phyloP scores from a whole-genome alignment of 2,797 vertebrate genomes.

The Pterois miles region DNA sequence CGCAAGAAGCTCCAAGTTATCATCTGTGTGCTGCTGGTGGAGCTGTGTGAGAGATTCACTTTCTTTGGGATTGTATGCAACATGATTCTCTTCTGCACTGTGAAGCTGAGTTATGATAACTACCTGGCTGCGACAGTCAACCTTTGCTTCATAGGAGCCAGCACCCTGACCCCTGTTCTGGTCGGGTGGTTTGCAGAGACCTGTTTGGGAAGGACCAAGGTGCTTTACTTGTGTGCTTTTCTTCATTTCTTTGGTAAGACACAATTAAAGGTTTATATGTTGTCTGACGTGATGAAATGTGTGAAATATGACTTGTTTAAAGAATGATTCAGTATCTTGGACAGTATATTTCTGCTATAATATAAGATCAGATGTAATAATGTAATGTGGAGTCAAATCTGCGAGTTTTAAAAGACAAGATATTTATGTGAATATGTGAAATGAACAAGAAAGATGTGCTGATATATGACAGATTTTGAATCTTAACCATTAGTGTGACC shows the following conservation, averaged over 20 bases:
- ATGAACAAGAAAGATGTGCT: background rate
- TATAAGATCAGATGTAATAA: background rate
- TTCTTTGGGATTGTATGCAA: constrained; percentile 95
- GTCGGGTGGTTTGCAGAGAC: constrained; percentile 88
- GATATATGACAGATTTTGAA: background rate
- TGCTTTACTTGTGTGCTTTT: constrained; percentile 87
- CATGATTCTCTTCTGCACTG: constrained; percentile 92
- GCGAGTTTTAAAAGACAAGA: background rate
- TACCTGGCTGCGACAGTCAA: constrained; percentile 90
- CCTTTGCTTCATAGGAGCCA: constrained; percentile 90
- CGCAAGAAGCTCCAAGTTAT: constrained; percentile 86
- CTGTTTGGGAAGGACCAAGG: constrained; percentile 84
- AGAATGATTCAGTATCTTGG: background rate
- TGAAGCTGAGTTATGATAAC: constrained; percentile 88
- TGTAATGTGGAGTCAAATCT: background rate
- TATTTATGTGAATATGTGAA: background rate
- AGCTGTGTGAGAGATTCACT: constrained; percentile 91
- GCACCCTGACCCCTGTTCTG: constrained; percentile 85
- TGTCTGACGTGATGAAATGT: background rate
- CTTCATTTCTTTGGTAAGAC: constrained; percentile 94
- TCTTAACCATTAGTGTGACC: background rate
- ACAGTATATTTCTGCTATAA: background rate
- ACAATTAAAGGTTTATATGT: background rate
- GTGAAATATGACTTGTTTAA: background rate
- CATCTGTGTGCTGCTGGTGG: constrained; percentile 90